A percentile compares a stretch with the other conserved stretches of the same genome.
phyloP scores from a whole-genome alignment of 1,140 invertebrate genomes.

The Rhyzopertha dominica region DNA sequence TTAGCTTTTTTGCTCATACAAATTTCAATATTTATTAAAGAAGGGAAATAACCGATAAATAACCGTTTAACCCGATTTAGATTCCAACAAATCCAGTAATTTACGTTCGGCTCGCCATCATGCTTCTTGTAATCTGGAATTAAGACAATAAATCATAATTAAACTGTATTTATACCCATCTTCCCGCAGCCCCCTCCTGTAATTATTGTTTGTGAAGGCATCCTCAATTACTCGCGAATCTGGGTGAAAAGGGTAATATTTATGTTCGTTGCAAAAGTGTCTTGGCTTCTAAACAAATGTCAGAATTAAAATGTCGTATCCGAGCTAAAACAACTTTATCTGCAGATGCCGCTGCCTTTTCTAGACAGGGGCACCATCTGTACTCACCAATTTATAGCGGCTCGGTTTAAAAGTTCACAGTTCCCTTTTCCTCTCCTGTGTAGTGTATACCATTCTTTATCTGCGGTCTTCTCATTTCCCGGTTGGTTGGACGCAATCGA shows the following conservation, averaged over 20 bases:
- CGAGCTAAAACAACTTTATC: conserved; percentile 38
- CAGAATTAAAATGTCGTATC: conserved; percentile 38
- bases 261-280: too few species aligned
- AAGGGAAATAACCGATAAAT: conserved; percentile 26
- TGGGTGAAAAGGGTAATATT: background rate
- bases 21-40: too few species aligned
- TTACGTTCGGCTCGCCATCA: conserved; percentile 24
- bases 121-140: conserved; percentile 30
- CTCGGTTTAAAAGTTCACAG: conserved; percentile 35
- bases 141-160: conserved; percentile 29
- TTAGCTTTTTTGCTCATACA: too few species aligned
- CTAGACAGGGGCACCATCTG: conserved; percentile 33
- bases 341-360: conserved; percentile 36
- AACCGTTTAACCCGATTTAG: conserved; percentile 19
- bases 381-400: conserved; percentile 37
- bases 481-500: conserved; percentile 41
- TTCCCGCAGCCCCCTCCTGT: conserved; percentile 12
- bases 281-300: conserved; percentile 31
- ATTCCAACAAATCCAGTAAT: conserved; percentile 28
- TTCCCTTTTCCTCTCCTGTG: conserved; percentile 10
- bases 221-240: background rate
- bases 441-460: conserved; percentile 31
- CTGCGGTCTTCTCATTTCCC: conserved; percentile 42
- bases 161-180: conserved; percentile 23
- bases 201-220: background rate